Conservation (phyloP, 2,797 vertebrate species). For the Cyprinodon diabolis region DNA sequence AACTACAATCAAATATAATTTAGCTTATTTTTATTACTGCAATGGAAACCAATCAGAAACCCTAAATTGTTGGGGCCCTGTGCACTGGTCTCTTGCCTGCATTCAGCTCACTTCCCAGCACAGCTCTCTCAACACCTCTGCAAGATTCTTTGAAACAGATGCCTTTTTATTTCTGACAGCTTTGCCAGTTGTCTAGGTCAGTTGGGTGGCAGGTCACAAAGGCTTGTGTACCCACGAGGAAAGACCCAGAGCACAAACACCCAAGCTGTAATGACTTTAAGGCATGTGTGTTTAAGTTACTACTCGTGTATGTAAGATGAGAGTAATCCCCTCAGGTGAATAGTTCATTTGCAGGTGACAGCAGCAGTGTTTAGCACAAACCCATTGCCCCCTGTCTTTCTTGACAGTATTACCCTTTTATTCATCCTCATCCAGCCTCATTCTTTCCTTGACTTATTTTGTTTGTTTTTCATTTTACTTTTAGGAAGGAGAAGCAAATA, state of each 20-base stretch:
- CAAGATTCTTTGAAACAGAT: slow-evolving; percentile 71
- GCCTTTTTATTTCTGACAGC: slow-evolving; percentile 68
- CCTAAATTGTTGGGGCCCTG: slow-evolving; percentile 45
- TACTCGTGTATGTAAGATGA: slow-evolving; percentile 79
- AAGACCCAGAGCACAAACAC: slow-evolving; percentile 35
- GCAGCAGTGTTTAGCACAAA: slow-evolving; percentile 40
- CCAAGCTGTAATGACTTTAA: slow-evolving; percentile 44
- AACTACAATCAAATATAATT: slow-evolving; percentile 77
- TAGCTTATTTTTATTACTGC: slow-evolving; percentile 72
- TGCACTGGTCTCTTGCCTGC: slow-evolving; percentile 54
- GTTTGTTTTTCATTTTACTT: slow-evolving; percentile 60
- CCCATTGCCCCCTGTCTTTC: slow-evolving; percentile 36
- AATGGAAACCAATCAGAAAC: slow-evolving; percentile 72
- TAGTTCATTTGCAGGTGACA: slow-evolving; percentile 75
- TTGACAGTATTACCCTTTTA: slow-evolving; percentile 34
- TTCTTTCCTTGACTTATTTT: slow-evolving; percentile 14
- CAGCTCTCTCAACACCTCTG: slow-evolving; percentile 66
- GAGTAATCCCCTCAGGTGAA: slow-evolving; percentile 81
- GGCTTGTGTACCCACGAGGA: slow-evolving; percentile 55
- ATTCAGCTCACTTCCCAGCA: slow-evolving; percentile 53
- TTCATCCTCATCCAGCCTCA: slow-evolving; percentile 29
- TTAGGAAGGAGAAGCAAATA: slow-evolving; percentile 29
- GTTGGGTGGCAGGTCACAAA: slow-evolving; percentile 70
- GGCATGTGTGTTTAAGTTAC: slow-evolving; percentile 76
- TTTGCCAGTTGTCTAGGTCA: slow-evolving; percentile 67